phyloP scores from a whole-genome alignment of 2,113 vertebrate species.

The Furnarius figulus region DNA sequence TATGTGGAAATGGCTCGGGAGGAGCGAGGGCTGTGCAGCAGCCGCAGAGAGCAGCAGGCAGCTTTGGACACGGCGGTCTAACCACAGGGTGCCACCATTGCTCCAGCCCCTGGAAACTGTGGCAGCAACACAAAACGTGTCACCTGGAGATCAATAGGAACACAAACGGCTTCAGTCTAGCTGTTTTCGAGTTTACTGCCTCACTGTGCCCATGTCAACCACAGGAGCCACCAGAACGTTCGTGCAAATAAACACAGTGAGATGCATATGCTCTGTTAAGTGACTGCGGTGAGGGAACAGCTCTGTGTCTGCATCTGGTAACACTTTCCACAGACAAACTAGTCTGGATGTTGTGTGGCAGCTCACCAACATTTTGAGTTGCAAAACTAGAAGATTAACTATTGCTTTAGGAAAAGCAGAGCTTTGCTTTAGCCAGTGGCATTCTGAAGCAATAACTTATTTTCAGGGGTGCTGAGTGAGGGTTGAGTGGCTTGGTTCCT shows the following conservation, averaged over 20 bases:
- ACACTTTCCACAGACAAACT: not conserved
- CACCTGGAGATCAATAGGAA: not conserved
- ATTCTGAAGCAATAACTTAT: not conserved
- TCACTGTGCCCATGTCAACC: not conserved
- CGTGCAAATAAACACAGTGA: not conserved
- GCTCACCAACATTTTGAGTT: not conserved
- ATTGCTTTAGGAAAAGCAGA: not conserved
- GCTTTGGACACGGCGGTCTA: not conserved
- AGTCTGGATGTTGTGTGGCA: not conserved
- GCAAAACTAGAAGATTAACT: not conserved
- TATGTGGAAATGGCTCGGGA: not conserved
- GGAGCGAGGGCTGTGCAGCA: not conserved
- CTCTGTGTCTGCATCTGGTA: not conserved
- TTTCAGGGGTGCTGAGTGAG: not conserved
- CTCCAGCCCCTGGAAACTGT: not conserved
- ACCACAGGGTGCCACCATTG: constrained; percentile 66
- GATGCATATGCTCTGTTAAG: not conserved
- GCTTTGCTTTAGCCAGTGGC: not conserved
- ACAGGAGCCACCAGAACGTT: not conserved
- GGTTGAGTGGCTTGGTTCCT: not conserved
- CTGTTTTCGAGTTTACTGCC: not conserved
- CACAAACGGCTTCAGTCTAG: not conserved
- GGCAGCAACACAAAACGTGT: not conserved
- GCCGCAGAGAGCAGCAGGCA: not conserved
- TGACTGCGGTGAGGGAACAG: not conserved